Evolutionary conservation across 2,888 invertebrate species (phyloP), one percentile per base, ranked within the genome.

Genomic region (Diadegma fenestrale): DNA sequence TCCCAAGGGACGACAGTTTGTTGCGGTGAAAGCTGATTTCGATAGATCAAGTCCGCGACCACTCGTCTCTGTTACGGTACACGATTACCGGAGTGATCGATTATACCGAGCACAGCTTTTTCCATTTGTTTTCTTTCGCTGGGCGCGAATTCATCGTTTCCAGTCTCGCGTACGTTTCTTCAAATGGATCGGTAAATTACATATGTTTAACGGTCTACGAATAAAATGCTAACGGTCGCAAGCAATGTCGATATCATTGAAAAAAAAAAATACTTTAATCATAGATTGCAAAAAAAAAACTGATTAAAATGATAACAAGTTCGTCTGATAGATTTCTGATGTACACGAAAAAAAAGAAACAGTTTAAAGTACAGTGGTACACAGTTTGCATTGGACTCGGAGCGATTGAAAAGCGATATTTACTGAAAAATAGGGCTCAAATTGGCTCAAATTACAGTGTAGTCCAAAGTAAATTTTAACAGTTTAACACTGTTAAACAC

Each of bases 1-100:
- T 82, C 82, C 54, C 82, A 73, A 54, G 82, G 82, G 82, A 82
- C 71, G 77, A 82, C 82, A 82, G 82, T 82, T 82, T 82, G 78
- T 82, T 82, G 82, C 82, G 82, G 82, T 78, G 82, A 82, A 82
- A 82, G 82, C 82, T 82, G 77, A 66, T 72, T 82, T 73, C 82
- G 78, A 82, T 82, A 77, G 72, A 82, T 82, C 82, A 78, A 78
- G 77, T 66, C 77, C 66, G 78, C 72, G 58, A 73, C 72, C 82
- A 82, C 71, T 51, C 72, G 77, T 58, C 82, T 78, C 78, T 58
- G 82, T 82, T 82, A 78, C 78, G 78, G 77, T 78, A 72, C 72
- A 78, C 82, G 77, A 72, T 82, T 82, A 78, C 72, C 64, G 33
- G 45, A 41, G 78, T 78, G 82, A 73, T 73, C 63, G 78, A 82